Conservation (phyloP, 2,888 invertebrate genomes). For the Lordiphosa andalusiaca region DNA sequence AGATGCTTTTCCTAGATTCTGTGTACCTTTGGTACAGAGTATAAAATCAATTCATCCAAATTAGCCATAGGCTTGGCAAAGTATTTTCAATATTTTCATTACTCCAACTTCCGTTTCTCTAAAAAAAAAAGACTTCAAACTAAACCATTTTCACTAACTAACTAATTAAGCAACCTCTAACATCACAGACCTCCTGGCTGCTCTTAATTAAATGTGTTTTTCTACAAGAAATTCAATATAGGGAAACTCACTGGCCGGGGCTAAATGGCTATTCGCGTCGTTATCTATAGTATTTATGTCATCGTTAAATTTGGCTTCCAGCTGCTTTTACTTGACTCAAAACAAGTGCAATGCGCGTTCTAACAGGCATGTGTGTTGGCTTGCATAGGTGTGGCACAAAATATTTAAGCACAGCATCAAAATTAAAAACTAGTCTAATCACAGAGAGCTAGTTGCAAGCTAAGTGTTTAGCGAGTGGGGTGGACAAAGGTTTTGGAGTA, state of each 20-base stretch:
- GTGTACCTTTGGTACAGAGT: no score
- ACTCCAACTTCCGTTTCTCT: no score
- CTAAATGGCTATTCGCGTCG: constrained; percentile 45
- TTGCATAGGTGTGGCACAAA: constrained; percentile 62
- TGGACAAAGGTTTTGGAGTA: constrained; percentile 10
- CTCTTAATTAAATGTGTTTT: neutral
- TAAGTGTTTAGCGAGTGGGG: neutral
- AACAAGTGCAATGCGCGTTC: constrained; percentile 38
- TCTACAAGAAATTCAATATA: constrained; percentile 1
- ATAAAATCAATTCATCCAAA: no score
- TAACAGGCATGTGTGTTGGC: constrained; percentile 14
- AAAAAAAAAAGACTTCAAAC: no score
- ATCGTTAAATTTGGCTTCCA: constrained; percentile 68
- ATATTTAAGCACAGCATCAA: constrained; percentile 70
- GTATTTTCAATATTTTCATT: no score
- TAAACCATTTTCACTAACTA: no score
- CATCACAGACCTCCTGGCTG: constrained; percentile 9
- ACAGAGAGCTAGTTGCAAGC: constrained; percentile 37
- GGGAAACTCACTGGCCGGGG: constrained; percentile 42
- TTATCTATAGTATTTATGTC: constrained; percentile 70
- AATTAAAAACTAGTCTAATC: constrained; percentile 72
- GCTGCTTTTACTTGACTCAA: constrained; percentile 57
- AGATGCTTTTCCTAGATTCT: no score
- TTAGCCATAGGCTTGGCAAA: no score
- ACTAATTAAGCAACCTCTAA: constrained; percentile 8